Evolutionary conservation across 1,140 invertebrate genomes (phyloP).

Genomic region (Heliothis virescens): DNA sequence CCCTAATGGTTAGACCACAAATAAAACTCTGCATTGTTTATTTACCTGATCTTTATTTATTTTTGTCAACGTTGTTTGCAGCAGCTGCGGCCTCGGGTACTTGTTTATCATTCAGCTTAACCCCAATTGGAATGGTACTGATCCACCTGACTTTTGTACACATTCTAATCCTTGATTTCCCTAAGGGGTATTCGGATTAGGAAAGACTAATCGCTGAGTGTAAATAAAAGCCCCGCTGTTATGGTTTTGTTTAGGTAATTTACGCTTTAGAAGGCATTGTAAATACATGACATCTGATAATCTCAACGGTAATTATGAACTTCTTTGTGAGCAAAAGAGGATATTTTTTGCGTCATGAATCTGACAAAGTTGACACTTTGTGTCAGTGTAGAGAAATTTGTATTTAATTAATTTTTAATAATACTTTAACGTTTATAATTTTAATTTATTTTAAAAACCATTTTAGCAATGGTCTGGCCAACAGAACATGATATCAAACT

Average conservation of each 20-base stretch:
- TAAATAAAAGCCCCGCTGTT: constrained; percentile 1
- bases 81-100: constrained; percentile 61
- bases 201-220: constrained; percentile 27
- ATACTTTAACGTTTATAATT: constrained; percentile 36
- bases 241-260: constrained; percentile 4
- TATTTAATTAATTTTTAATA: background rate
- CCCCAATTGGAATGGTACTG: constrained; percentile 60
- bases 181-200: constrained; percentile 37
- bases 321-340: too few relatives aligned
- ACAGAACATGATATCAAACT: constrained; percentile 68
- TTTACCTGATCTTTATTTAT: constrained; percentile 74
- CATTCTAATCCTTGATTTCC: constrained; percentile 40
- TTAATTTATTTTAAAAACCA: constrained; percentile 31
- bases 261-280: background rate
- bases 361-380: too few relatives aligned
- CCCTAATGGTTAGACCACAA: constrained; percentile 78
- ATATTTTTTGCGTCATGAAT: too few relatives aligned
- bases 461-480: constrained; percentile 72
- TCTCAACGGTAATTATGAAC: too few relatives aligned
- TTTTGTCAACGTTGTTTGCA: constrained; percentile 70
- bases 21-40: constrained; percentile 78
- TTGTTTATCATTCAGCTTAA: constrained; percentile 74
- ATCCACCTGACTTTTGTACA: constrained; percentile 56
- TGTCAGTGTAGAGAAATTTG: background rate
- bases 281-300: background rate